phyloP scores from a whole-genome alignment of 2,797 vertebrate genomes.

The Lacerta viridis region DNA sequence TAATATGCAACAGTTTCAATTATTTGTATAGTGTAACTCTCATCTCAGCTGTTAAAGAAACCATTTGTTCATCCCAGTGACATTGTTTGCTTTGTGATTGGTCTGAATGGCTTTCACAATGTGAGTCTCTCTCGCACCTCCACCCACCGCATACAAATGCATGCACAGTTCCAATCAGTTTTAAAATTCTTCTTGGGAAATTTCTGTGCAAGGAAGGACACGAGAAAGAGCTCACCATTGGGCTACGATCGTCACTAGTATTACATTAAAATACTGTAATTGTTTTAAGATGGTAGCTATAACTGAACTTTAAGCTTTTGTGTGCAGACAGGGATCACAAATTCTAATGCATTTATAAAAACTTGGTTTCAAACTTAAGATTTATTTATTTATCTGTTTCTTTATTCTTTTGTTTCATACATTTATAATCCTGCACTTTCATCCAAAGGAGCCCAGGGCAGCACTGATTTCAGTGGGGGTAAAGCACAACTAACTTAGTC shows the following conservation, averaged over 20 bases:
- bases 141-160: too few relatives aligned
- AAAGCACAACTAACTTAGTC: too few relatives aligned
- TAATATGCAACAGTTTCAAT: slow-evolving; percentile 27
- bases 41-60: neutral
- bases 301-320: neutral
- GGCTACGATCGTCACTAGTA: accelerated
- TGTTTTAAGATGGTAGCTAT: neutral
- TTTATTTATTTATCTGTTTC: too few relatives aligned
- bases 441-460: too few relatives aligned
- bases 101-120: neutral
- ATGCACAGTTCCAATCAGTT: neutral
- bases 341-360: neutral
- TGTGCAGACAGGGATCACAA: neutral
- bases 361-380: too few relatives aligned
- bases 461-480: too few relatives aligned
- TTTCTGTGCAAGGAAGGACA: slow-evolving; percentile 4
- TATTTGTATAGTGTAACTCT: neutral
- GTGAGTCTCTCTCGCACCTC: neutral
- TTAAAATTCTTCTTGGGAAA: neutral
- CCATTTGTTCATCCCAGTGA: neutral
- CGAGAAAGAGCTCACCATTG: accelerated
- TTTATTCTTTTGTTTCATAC: too few relatives aligned
- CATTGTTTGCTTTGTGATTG: slow-evolving; percentile 9
- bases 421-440: too few relatives aligned
- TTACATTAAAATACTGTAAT: neutral